Conservation (phyloP, 2,888 invertebrate species). For the Pycnomerus fuliginosus region DNA sequence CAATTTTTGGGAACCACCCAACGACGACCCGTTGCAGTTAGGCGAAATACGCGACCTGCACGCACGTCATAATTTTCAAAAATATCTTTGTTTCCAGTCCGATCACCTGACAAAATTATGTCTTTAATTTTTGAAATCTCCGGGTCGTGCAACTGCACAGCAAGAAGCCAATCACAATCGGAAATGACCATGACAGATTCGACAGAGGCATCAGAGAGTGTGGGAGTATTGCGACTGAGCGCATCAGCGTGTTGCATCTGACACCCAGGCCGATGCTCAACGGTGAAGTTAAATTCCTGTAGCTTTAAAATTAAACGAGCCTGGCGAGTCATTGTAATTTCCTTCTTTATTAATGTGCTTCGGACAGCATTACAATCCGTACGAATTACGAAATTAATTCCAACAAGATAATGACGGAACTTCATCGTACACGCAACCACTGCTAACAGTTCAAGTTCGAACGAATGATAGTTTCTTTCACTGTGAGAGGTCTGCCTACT, state of each 20-base stretch:
- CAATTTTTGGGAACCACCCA: slow-evolving; percentile 4
- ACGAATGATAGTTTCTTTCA: neutral
- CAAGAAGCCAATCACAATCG: neutral
- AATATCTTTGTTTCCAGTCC: neutral
- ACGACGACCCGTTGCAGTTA: too few species aligned
- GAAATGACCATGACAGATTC: neutral
- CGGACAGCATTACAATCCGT: neutral
- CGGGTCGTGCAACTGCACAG: neutral
- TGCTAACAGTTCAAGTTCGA: neutral
- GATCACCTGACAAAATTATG: neutral
- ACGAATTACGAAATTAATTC: neutral
- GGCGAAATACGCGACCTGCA: too few species aligned
- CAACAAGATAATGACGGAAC: neutral
- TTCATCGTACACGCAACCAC: neutral
- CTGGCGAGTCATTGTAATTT: too few species aligned
- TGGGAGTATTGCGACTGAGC: neutral
- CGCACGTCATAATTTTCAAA: neutral
- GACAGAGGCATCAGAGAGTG: neutral
- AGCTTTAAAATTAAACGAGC: too few species aligned
- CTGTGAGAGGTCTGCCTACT: neutral
- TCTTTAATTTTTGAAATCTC: neutral
- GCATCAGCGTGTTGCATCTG: neutral
- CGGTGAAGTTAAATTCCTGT: neutral
- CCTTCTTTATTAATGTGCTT: too few species aligned
- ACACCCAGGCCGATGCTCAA: neutral